Evolutionary conservation across 2,113 vertebrate species (phyloP).

Genomic region (Clarias macrocephalus): DNA sequence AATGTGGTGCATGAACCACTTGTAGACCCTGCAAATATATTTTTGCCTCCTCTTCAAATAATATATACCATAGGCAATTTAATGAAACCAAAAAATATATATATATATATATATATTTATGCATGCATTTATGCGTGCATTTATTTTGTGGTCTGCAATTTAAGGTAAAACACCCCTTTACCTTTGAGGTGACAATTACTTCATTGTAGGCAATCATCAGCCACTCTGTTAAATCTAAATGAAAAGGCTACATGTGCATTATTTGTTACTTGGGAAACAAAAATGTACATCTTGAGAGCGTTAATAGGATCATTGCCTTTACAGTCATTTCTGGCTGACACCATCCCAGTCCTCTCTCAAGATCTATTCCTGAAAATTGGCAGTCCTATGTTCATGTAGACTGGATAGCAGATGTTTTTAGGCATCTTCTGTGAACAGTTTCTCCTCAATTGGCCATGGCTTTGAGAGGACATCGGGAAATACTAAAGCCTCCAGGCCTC

Average conservation of each 20-base stretch:
- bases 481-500: conserved; percentile 65
- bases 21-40: no score
- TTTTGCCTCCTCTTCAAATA: no score
- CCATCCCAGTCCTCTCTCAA: conserved; percentile 1
- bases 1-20: no score
- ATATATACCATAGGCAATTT: not conserved
- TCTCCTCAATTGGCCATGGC: conserved; percentile 28
- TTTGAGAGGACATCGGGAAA: conserved; percentile 39
- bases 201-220: not conserved
- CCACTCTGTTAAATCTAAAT: not conserved
- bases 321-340: conserved; percentile 28
- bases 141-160: not conserved
- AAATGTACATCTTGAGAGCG: not conserved
- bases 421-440: conserved; percentile 28
- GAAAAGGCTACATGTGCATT: not conserved
- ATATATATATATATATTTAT: no score
- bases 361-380: conserved; percentile 34
- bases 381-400: conserved; percentile 23
- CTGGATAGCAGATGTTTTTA: conserved; percentile 39
- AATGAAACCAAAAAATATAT: not conserved
- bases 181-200: not conserved
- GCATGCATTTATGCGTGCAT: no score
- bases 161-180: not conserved
- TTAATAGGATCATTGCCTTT: conserved; percentile 16
- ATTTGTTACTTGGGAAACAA: not conserved